These are phyloP conservation scores for Cryptocheilus praepositus DNA, from an alignment of 2,888 invertebrate species.

Conservation along the genomic window DNA sequence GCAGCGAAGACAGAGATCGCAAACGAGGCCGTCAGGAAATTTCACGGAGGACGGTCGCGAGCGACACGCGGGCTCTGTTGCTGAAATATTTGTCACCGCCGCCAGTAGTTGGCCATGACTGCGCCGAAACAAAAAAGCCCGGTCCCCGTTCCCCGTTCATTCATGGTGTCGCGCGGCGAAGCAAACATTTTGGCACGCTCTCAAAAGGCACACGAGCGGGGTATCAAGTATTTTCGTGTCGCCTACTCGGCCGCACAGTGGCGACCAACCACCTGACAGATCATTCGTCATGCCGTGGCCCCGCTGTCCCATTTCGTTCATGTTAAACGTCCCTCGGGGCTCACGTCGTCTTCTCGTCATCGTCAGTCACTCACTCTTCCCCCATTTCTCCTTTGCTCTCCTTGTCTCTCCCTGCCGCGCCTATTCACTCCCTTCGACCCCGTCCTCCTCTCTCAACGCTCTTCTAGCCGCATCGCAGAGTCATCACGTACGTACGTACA, in stretches of 20 bases:
- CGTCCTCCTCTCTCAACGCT: neutral
- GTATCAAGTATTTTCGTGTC: constrained; percentile 33
- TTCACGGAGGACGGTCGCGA: too few species aligned
- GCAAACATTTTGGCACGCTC: constrained; percentile 43
- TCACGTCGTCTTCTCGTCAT: constrained; percentile 49
- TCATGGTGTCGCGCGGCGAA: constrained; percentile 25
- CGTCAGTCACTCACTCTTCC: constrained; percentile 17
- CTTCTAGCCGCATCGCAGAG: neutral
- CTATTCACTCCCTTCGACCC: neutral
- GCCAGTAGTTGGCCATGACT: too few species aligned
- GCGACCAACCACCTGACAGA: constrained; percentile 51
- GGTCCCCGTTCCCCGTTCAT: constrained; percentile 26
- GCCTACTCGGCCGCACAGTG: constrained; percentile 23
- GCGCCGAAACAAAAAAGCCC: too few species aligned
- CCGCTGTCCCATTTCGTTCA: constrained; percentile 36
- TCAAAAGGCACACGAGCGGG: constrained; percentile 41
- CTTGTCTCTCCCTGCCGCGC: constrained; percentile 20
- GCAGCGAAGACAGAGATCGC: too few species aligned
- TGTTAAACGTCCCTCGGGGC: constrained; percentile 49
- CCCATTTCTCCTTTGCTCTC: constrained; percentile 19
- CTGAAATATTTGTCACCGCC: too few species aligned
- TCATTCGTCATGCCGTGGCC: constrained; percentile 50
- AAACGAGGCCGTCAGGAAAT: too few species aligned
- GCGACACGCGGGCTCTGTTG: too few species aligned
- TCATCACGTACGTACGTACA: neutral